Base-by-base conservation (phyloP, 2,113 vertebrate species). In the Seriola dumerili region DNA sequence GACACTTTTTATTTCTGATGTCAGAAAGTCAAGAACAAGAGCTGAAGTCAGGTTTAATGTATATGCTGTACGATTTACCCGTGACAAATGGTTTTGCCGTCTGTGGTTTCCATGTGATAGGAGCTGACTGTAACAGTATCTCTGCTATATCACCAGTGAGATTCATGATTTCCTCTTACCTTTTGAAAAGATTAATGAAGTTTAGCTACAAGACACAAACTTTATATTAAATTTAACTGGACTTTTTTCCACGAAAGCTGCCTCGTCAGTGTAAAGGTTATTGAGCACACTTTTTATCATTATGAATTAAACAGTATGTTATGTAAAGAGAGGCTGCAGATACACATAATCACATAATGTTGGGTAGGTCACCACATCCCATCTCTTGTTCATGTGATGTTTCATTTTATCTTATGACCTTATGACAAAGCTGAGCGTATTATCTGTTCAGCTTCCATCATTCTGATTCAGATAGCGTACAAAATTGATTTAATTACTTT, bases 11-110 rank as follows among this genome's bases (percentile, higher is more conserved):
- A 25, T 25, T 59, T 23, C 21, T 61, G 16, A 38, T 40, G 40
- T 52, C 36, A 70, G 46, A 67, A 66, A 72, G 66, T 81, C 61
- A 66, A 5, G 8, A 79, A 55, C 4, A 57, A 29, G 8, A 69
- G 13, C 21, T 25, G 5, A 29, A 13, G 13, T 25, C 16, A 48
- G 29, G 0, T 57, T 59, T 19, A 44, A 72, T 57, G n/a, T 63
- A 8, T 36, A 23, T 23, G 19, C 34, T 52, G 12, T 36, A 36
- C 6, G 2, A 36, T 71, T 42, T 55, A n/a, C 16, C 5, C 2
- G 7, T 52, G 19, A 64, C 1, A 32, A 64, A 36, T 11, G 50
- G 34, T 44, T 61, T 58, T 25, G n/a, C 8, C 36, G 7, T 2
- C 42, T 5, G 9, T 10, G 11, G 11, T 32, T 42, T 55, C 13